Evolutionary conservation across 2,113 vertebrate species (phyloP).

Genomic region (Sciurus niger): DNA sequence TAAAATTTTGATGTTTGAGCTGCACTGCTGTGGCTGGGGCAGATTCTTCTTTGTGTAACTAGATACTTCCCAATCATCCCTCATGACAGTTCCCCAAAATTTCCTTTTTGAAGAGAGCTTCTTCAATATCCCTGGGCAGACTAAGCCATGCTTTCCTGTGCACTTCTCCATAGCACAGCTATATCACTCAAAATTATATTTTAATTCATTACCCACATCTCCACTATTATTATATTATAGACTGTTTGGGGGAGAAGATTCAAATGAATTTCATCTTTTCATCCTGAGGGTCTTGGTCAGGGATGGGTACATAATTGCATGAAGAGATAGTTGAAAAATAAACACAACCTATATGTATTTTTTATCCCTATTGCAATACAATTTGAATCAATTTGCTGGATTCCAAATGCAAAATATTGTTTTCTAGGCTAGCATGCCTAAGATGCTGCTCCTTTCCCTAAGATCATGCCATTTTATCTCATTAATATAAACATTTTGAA

Average conservation of each 20-base stretch:
- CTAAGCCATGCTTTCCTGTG: background rate
- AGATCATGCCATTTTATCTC: background rate
- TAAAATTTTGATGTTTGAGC: background rate
- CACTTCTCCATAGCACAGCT: background rate
- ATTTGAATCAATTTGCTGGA: background rate
- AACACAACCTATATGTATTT: background rate
- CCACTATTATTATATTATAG: background rate
- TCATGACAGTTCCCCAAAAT: background rate
- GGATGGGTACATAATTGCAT: background rate
- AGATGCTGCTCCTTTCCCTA: background rate
- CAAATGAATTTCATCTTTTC: background rate
- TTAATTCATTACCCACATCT: background rate
- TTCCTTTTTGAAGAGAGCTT: background rate
- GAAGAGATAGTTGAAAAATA: background rate
- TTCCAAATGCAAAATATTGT: background rate
- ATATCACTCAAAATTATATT: background rate
- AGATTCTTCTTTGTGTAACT: background rate
- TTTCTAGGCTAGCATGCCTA: background rate
- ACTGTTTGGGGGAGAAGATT: background rate
- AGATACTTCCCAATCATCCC: background rate
- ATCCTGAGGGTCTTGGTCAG: background rate
- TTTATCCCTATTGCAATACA: background rate
- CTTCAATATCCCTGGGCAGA: background rate
- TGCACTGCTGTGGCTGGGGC: background rate
- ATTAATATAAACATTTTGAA: background rate